Evolutionary conservation across 2,888 invertebrate genomes (phyloP).

Genomic region (Harmothoe impar): DNA sequence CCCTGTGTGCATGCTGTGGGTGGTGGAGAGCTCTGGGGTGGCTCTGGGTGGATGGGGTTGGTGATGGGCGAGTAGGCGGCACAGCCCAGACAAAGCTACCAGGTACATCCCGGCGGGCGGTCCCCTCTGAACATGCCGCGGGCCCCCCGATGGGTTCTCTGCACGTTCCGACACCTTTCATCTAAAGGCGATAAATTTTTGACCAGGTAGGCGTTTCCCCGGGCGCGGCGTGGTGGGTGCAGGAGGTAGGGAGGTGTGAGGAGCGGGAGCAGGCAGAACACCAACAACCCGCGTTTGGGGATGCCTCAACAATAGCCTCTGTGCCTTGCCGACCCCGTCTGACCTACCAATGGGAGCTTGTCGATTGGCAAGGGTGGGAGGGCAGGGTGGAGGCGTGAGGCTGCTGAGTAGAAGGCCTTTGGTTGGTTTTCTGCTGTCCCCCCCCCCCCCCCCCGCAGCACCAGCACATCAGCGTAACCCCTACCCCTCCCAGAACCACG

Average conservation of each 20-base stretch:
- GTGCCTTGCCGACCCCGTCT: neutral
- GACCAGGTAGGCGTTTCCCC: constrained; percentile 47
- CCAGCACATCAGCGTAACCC: neutral
- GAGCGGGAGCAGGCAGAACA: neutral
- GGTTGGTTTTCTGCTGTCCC: neutral
- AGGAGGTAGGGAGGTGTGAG: neutral
- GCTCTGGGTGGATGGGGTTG: neutral
- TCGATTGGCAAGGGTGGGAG: neutral
- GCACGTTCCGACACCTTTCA: constrained; percentile 55
- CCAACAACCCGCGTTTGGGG: neutral
- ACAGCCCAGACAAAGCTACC: neutral
- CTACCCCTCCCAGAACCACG: neutral
- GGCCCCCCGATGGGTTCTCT: constrained; percentile 25
- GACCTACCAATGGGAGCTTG: neutral
- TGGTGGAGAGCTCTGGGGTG: neutral
- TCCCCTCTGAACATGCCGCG: neutral
- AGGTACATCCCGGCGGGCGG: constrained; percentile 27
- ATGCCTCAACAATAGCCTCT: constrained; percentile 15
- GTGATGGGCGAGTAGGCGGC: neutral
- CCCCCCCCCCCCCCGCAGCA: neutral
- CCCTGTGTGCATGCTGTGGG: neutral
- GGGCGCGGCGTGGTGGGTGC: neutral
- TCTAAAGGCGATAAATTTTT: constrained; percentile 57
- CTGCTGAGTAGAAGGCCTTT: too few species aligned
- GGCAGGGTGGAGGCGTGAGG: neutral